phyloP scores from a whole-genome alignment of 2,888 invertebrate genomes.

The Panopea generosa region DNA sequence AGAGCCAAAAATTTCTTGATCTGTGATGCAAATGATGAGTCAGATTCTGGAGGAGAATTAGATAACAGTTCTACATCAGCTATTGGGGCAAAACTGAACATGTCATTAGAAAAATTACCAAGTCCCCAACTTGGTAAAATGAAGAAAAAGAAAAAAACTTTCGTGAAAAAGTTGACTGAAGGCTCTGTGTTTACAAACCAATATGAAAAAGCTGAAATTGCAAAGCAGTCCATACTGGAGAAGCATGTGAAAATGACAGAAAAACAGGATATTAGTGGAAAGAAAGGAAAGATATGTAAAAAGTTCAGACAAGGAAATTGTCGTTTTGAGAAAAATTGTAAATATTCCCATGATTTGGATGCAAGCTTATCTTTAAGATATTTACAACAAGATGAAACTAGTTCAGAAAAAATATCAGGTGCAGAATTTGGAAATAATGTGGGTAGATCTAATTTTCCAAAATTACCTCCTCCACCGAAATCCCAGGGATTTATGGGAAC shows the following conservation, averaged over 20 bases:
- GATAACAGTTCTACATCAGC: slow-evolving; percentile 20
- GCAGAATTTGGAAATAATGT: neutral
- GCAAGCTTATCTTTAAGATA: slow-evolving; percentile 66
- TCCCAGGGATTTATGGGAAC: slow-evolving; percentile 59
- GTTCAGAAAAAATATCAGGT: neutral
- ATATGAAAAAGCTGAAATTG: slow-evolving; percentile 93
- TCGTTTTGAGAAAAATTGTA: slow-evolving; percentile 95
- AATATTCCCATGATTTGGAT: slow-evolving; percentile 94
- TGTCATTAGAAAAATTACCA: slow-evolving; percentile 59
- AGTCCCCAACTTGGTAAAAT: slow-evolving; percentile 37
- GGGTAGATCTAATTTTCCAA: slow-evolving; percentile 6
- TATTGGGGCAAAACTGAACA: slow-evolving; percentile 58
- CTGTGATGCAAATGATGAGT: slow-evolving; percentile 21
- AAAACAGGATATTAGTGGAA: slow-evolving; percentile 86
- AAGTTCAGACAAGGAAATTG: slow-evolving; percentile 96
- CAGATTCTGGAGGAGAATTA: slow-evolving; percentile 53
- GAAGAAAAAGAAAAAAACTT: slow-evolving; percentile 2
- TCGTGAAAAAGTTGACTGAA: slow-evolving; percentile 17
- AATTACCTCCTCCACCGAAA: slow-evolving; percentile 38
- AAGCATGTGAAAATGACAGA: slow-evolving; percentile 96
- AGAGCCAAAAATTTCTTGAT: slow-evolving; percentile 56
- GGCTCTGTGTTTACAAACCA: slow-evolving; percentile 94
- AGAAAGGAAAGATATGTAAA: slow-evolving; percentile 94
- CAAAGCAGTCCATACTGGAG: slow-evolving; percentile 94
- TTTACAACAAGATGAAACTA: slow-evolving; percentile 17